Percentiles rank a stretch among this genome's conserved stretches.
These are phyloP conservation scores for Hippolais icterina DNA, from an alignment of 2,113 vertebrate species.

Conservation along the genomic window DNA sequence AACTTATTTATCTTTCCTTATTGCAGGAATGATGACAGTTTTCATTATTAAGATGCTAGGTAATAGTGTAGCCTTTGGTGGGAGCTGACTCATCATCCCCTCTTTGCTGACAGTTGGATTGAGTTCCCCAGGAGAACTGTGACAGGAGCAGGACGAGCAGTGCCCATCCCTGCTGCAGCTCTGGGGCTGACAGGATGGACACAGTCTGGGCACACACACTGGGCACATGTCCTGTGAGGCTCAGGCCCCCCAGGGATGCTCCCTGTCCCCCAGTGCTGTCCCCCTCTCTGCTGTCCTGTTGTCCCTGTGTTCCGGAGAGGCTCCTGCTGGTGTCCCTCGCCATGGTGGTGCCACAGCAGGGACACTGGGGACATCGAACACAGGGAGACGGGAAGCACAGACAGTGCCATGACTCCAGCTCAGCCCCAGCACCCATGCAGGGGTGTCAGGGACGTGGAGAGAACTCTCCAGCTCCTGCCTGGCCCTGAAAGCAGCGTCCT, in stretches of 20 bases:
- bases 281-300: background rate
- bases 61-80: constrained; percentile 63
- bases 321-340: fast-evolving
- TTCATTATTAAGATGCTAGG: constrained; percentile 68
- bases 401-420: fast-evolving
- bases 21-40: constrained; percentile 70
- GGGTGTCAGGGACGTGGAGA: background rate
- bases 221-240: fast-evolving
- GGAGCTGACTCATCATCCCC: constrained; percentile 65
- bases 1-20: constrained; percentile 74
- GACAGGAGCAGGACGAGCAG: background rate
- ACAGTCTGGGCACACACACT: background rate
- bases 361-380: fast-evolving
- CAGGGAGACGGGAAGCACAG: fast-evolving
- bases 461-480: background rate
- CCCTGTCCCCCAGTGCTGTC: background rate
- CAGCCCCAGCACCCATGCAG: fast-evolving
- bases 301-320: background rate
- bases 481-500: background rate
- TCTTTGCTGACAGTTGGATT: constrained; percentile 54
- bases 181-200: fast-evolving
- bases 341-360: fast-evolving
- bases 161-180: background rate
- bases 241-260: background rate
- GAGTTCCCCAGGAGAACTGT: constrained; percentile 4